These are phyloP conservation scores for Numida meleagris DNA, from an alignment of 2,113 vertebrate genomes.

Conservation along the genomic window DNA sequence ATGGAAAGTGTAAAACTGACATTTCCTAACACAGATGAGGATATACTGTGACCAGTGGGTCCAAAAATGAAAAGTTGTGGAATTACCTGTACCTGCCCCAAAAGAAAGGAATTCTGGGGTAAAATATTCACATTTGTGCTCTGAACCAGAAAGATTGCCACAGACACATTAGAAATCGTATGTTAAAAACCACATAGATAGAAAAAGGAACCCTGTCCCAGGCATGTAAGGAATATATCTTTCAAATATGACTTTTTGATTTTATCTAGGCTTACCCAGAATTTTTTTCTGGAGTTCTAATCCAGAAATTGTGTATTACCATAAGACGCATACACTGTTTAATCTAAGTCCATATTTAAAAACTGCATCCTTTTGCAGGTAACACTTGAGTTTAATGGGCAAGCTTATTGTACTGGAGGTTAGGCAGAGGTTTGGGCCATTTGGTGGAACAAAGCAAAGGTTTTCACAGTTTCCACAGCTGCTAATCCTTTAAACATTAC, in stretches of 20 bases:
- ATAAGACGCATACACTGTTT: not conserved
- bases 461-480: slow-evolving; percentile 16
- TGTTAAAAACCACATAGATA: not conserved
- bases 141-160: not conserved
- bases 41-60: not conserved
- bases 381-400: not conserved
- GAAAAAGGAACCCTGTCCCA: not conserved
- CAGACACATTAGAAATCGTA: not conserved
- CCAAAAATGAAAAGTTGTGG: not conserved
- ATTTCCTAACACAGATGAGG: not conserved
- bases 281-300: not conserved
- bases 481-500: slow-evolving; percentile 39
- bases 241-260: not conserved
- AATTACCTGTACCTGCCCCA: not conserved
- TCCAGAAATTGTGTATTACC: not conserved
- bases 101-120: not conserved
- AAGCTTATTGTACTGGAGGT: not conserved
- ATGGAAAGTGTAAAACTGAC: not conserved
- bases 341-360: not conserved
- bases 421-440: slow-evolving; percentile 1
- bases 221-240: not conserved
- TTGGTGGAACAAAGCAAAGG: slow-evolving; percentile 18
- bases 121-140: not conserved
- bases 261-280: not conserved
- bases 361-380: not conserved